phyloP scores from a whole-genome alignment of 2,888 invertebrate species.

The Cabera pusaria region DNA sequence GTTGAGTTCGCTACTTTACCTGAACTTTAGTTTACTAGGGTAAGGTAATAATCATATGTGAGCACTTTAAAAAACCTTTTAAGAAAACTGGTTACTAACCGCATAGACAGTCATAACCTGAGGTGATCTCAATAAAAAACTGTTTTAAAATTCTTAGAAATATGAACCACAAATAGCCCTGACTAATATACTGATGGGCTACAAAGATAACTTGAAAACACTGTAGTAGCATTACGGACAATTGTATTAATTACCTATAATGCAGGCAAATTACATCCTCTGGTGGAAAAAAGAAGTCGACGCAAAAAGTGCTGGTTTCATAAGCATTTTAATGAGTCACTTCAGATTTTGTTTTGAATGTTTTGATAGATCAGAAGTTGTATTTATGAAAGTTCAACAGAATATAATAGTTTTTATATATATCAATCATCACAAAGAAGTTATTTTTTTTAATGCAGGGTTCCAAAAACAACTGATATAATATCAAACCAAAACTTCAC shows the following conservation, averaged over 20 bases:
- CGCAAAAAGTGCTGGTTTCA: conserved; percentile 13
- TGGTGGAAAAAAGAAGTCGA: conserved; percentile 15
- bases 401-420: too few relatives aligned
- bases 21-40: too few relatives aligned
- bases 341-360: conserved; percentile 10
- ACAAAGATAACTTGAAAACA: conserved; percentile 50
- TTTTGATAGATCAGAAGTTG: conserved; percentile 2
- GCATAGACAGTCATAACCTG: conserved; percentile 8
- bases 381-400: too few relatives aligned
- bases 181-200: conserved; percentile 50
- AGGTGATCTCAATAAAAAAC: conserved; percentile 18
- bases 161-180: conserved; percentile 42
- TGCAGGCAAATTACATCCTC: conserved; percentile 52
- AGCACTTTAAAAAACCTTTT: too few relatives aligned
- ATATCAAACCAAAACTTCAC: too few relatives aligned
- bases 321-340: conserved; percentile 15
- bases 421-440: too few relatives aligned
- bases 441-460: too few relatives aligned
- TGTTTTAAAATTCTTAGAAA: conserved; percentile 37
- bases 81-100: too few relatives aligned
- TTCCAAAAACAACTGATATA: too few relatives aligned
- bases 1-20: too few relatives aligned
- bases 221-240: conserved; percentile 38
- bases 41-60: too few relatives aligned
- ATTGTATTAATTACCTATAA: conserved; percentile 55